Evolutionary conservation across 2,888 invertebrate genomes (phyloP).

Genomic region (Hirtodrosophila trivittata): DNA sequence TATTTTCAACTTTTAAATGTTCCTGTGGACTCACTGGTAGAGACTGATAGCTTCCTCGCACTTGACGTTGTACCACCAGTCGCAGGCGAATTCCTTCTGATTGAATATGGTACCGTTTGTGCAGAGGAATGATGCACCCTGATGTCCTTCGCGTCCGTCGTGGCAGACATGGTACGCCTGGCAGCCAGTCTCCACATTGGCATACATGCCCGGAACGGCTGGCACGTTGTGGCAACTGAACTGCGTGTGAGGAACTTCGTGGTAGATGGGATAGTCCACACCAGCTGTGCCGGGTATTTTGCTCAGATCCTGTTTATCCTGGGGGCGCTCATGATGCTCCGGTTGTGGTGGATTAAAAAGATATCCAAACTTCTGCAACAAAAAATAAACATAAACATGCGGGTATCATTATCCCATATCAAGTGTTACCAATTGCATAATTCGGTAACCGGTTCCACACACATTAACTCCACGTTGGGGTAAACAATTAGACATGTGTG

Average conservation of each 20-base stretch:
- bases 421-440: slow-evolving; percentile 62
- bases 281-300: slow-evolving; percentile 92
- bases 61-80: slow-evolving; percentile 96
- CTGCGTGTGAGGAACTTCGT: slow-evolving; percentile 90
- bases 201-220: slow-evolving; percentile 93
- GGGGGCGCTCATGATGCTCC: slow-evolving; percentile 60
- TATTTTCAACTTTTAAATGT: not conserved
- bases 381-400: slow-evolving; percentile 37
- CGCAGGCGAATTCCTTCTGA: slow-evolving; percentile 93
- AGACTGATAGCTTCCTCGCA: slow-evolving; percentile 89
- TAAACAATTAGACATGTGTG: slow-evolving; percentile 59
- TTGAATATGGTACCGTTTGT: slow-evolving; percentile 94
- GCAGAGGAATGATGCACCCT: slow-evolving; percentile 93
- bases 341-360: slow-evolving; percentile 78
- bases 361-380: slow-evolving; percentile 78
- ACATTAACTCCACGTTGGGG: slow-evolving; percentile 24
- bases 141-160: slow-evolving; percentile 92
- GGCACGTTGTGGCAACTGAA: slow-evolving; percentile 92
- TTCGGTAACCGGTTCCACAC: slow-evolving; percentile 65
- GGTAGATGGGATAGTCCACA: slow-evolving; percentile 92
- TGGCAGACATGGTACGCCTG: slow-evolving; percentile 96
- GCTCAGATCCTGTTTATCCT: slow-evolving; percentile 88
- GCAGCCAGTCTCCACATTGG: slow-evolving; percentile 94
- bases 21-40: slow-evolving; percentile 89
- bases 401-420: slow-evolving; percentile 8